Percentiles rank a stretch among this genome's conserved stretches.
phyloP scores from a whole-genome alignment of 2,888 invertebrate genomes.

The Mamestra brassicae region DNA sequence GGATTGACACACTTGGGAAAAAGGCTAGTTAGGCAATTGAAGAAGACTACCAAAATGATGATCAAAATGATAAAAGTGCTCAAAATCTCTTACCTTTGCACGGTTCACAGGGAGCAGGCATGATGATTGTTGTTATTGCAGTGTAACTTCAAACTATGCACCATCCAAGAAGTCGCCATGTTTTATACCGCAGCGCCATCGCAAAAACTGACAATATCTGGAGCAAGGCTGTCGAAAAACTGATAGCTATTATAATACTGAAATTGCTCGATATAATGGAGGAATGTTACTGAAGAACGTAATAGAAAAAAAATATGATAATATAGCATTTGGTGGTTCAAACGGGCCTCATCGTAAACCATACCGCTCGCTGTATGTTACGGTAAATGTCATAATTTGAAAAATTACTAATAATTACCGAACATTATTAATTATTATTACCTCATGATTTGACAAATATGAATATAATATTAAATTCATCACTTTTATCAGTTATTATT shows the following conservation, averaged over 20 bases:
- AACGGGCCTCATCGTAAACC: neutral
- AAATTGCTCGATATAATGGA: slow-evolving; percentile 52
- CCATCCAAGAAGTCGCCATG: slow-evolving; percentile 46
- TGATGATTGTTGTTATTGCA: slow-evolving; percentile 68
- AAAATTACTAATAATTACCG: too few relatives aligned
- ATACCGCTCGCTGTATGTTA: neutral
- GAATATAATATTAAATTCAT: too few relatives aligned
- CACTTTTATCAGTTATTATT: too few relatives aligned
- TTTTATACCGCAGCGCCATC: slow-evolving; percentile 77
- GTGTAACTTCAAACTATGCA: slow-evolving; percentile 72
- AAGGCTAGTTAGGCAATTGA: neutral
- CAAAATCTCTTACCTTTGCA: slow-evolving; percentile 88
- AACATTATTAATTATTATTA: too few relatives aligned
- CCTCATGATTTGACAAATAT: too few relatives aligned
- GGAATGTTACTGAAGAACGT: slow-evolving; percentile 37
- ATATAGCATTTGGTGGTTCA: neutral
- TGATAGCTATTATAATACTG: slow-evolving; percentile 65
- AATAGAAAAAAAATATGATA: slow-evolving; percentile 5
- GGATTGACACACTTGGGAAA: neutral
- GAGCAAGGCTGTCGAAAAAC: slow-evolving; percentile 83
- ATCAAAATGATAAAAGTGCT: neutral
- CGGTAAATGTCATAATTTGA: too few relatives aligned
- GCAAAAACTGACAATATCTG: slow-evolving; percentile 79
- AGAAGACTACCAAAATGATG: neutral
- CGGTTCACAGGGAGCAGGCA: slow-evolving; percentile 91